Base-by-base conservation (phyloP, 2,888 invertebrate genomes). In the Cybosia mesomella region DNA sequence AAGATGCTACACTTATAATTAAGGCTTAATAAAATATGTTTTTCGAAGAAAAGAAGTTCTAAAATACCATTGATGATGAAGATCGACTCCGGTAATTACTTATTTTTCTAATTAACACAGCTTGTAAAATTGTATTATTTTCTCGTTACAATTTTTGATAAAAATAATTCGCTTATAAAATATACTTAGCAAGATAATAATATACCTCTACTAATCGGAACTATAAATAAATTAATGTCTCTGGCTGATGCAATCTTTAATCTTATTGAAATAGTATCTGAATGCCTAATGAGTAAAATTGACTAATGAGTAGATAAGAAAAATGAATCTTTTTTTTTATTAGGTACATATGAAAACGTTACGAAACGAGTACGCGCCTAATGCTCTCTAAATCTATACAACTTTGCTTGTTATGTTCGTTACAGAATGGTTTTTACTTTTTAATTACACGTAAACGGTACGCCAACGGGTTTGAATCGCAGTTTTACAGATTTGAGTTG, bases 361-460 rank as follows among this genome's bases (percentile, higher is more conserved):
- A 22, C 54, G 59, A 76, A 71, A 74, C 63, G 67, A 66, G 58
- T 62, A 60, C 67, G 68, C 55, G 67, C 67, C 70, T 53, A 15
- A 24, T 22, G 60, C 71, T 71, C 13, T 72, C 70, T 73, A 57
- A 66, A 68, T 68, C 74, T 77, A 76, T 63, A 70, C 74, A 88
- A 89, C 84, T 88, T 88, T 85, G 80, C 87, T 89, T 82, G 87
- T 89, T 85, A 86, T 64, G 55, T 75, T 81, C 77, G 87, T 88
- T 85, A 83, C 64, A 60, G 59, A 66, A 49, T 24, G 85, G 81
- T 58, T 78, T 74, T 75, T 72, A 59, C 68, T 71, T 62, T 68
- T 54, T 28, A 68, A 22, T 62, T 36, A 49, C 58, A 24, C 63
- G 54, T 61, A 68, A 73, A 68, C 64, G 53, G 24, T 18, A 21